Evolutionary conservation across 2,888 invertebrate species (phyloP).

Genomic region (Eucriotettix oculatus): DNA sequence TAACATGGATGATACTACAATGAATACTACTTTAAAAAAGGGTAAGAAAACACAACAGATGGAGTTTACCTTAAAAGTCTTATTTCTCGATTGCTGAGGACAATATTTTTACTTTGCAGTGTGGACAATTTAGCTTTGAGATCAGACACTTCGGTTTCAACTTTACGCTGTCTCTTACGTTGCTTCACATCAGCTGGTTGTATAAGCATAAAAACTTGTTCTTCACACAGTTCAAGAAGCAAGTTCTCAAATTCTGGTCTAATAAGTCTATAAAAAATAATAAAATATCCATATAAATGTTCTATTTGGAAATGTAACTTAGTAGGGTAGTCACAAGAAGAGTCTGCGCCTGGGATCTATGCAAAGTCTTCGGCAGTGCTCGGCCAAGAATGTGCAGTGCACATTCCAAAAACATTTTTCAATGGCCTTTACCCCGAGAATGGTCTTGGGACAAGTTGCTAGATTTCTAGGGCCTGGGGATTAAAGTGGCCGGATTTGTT

Average conservation of each 20-base stretch:
- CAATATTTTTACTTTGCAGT: constrained; percentile 57
- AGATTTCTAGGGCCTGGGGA: too few relatives aligned
- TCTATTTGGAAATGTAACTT: too few relatives aligned
- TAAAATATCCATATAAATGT: too few relatives aligned
- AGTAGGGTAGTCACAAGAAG: too few relatives aligned
- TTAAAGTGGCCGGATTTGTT: too few relatives aligned
- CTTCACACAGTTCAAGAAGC: constrained; percentile 71
- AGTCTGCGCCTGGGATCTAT: too few relatives aligned
- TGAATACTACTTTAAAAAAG: background rate
- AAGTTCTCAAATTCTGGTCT: constrained; percentile 49
- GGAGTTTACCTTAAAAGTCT: constrained; percentile 47
- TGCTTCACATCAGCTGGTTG: constrained; percentile 71
- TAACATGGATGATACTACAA: too few relatives aligned
- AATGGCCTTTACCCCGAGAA: too few relatives aligned
- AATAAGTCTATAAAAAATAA: constrained; percentile 40
- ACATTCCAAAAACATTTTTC: too few relatives aligned
- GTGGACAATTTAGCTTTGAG: constrained; percentile 64
- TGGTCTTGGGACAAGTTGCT: too few relatives aligned
- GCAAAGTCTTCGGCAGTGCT: too few relatives aligned
- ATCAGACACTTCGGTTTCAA: constrained; percentile 80
- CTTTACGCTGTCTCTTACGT: constrained; percentile 76
- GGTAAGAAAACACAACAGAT: background rate
- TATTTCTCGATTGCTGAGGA: constrained; percentile 82
- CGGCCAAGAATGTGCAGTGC: too few relatives aligned
- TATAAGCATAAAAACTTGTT: constrained; percentile 70